These are phyloP conservation scores for Spermophilus dauricus DNA, from an alignment of 2,113 vertebrate species.

Conservation along the genomic window DNA sequence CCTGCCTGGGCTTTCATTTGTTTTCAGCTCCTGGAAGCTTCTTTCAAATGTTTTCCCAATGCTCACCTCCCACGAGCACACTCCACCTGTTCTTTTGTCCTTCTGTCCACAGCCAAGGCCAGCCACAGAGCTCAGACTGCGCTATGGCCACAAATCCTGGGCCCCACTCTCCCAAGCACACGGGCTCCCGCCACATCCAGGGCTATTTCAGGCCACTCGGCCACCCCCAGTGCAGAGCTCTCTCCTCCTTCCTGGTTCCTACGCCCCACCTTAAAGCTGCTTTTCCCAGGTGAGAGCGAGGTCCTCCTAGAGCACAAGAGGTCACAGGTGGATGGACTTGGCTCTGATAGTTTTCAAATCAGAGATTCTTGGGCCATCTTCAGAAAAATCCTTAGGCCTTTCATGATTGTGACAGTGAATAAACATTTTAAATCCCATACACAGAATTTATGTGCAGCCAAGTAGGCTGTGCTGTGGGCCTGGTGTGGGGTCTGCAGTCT, in stretches of 20 bases:
- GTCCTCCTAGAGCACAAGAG: neutral
- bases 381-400: neutral
- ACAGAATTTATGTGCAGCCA: neutral
- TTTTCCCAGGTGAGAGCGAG: neutral
- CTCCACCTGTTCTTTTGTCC: neutral
- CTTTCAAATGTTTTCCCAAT: too few relatives aligned
- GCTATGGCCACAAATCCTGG: neutral
- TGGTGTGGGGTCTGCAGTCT: fast-evolving
- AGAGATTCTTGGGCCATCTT: neutral
- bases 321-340: too few relatives aligned
- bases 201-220: neutral
- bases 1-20: neutral
- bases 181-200: neutral
- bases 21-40: neutral
- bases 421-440: fast-evolving
- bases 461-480: fast-evolving
- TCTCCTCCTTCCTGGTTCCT: fast-evolving
- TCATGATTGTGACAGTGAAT: neutral
- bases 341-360: neutral
- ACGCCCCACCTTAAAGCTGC: fast-evolving
- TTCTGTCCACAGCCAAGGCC: neutral
- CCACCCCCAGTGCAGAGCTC: too few relatives aligned
- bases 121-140: neutral
- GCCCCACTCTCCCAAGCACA: fast-evolving
- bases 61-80: neutral